Base-by-base conservation (phyloP, 2,888 invertebrate species). In the Tipula confusa region DNA sequence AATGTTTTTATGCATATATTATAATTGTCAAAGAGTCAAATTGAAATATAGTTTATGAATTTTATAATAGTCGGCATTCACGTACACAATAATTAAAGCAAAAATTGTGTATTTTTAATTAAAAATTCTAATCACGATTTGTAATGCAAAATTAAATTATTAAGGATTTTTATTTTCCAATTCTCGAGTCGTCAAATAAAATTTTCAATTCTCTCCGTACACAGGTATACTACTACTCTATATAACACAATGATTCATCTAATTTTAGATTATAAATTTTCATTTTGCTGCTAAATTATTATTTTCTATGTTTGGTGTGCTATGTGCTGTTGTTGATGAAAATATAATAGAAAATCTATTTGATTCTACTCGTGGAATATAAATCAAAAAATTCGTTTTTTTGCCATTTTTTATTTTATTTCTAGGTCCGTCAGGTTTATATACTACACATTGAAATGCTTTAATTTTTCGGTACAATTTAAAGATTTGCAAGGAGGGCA, bases 341-440 rank as follows among this genome's bases (percentile, higher is more conserved):
- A 64, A 64, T 64, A 64, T 64, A 64, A 64, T 64, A 64, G 24
- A 64, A 64, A 64, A 64, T 64, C 64, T 64, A 24, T 64, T 64
- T 64, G 24, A 24, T 64, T 64, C 64, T 15, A 43, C 43, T 15
- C 1, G n/a, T 15, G 15, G 64, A 64, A 64, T 64, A 64, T 24
- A 64, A 64, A 64, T 64, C 64, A 18, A 64, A 64, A 18, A 64
- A 18, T n/a, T n/a, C n/a, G n/a, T n/a, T n/a, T n/a, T n/a, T n/a
- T n/a, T n/a, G n/a, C n/a, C n/a, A 64, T 9, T 15, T 1, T 64
- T 64, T 7, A 9, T 9, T 24, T 24, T 64, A 64, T 9, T 64
- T 24, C 24, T 15, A 43, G 15, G 64, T 24, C 64, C 64, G 64
- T 9, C 9, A 64, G 64, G 5, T 64, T 24, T 64, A 33, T 64